Base-by-base conservation (phyloP, 2,888 invertebrate species). In the Torymus aiolomorphi region DNA sequence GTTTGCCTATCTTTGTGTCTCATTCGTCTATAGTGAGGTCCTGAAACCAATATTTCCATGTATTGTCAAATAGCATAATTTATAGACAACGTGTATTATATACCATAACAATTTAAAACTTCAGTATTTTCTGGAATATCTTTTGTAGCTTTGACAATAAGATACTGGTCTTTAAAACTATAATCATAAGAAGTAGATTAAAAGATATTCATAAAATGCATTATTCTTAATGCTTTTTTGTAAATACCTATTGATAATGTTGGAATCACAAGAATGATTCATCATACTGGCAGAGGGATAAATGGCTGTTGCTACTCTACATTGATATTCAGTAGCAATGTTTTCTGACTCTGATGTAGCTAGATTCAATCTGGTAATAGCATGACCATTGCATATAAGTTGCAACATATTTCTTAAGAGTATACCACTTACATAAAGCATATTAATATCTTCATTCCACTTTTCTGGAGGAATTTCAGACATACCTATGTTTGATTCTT, bases 191-290 rank as follows among this genome's bases (percentile, higher is more conserved):
- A 57, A 57, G 49, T 12, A 16, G 18, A 31, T 69, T 16, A 13
- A 72, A 62, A 18, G 70, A 73, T 65, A 1, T 69, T 63, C 73
- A 52, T 56, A 56, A 56, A 20, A 73, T 13, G 16, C 54, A 56
- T 11, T 16, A 66, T 24, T 13, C 56, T 59, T 72, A n/a, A 31
- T 31, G n/a, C n/a, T n/a, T n/a, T n/a, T 10, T 5, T 24, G 52
- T 49, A 70, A 31, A 13, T 51, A 95, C 95, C 93, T 94, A 85
- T 94, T 94, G 72, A 94, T 93, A 80, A 97, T 95, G 85, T 95
- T 95, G 8, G 97, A 95, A 83, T 95, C 94, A 89, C 98, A 98
- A 0, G 97, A 95, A 91, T 98, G 98, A 90, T 98, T 98, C 94
- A 97, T 96, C 91, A 97, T 94, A 85, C 97, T 96, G 0, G 96